Conservation (phyloP, 1,140 invertebrate genomes). For the Drosophila tristis region DNA sequence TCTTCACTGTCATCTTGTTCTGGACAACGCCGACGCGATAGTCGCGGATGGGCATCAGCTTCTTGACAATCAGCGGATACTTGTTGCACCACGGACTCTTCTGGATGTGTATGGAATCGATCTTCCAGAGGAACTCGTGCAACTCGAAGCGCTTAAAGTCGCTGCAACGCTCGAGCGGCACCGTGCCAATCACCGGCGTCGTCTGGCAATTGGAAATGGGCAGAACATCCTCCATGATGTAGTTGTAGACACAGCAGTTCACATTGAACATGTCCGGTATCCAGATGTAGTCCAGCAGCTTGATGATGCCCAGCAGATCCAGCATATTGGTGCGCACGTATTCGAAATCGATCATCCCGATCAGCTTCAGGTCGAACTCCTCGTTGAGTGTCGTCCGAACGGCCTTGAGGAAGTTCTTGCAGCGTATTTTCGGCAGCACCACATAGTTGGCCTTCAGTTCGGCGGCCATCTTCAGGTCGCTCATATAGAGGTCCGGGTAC, state of each 20-base stretch:
- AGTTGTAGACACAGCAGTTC: conserved; percentile 63
- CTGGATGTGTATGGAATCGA: conserved; percentile 78
- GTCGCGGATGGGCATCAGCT: conserved; percentile 71
- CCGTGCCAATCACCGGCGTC: conserved; percentile 73
- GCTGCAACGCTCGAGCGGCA: conserved; percentile 73
- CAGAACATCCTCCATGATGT: conserved; percentile 75
- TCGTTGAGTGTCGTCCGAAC: conserved; percentile 41
- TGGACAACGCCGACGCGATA: conserved; percentile 66
- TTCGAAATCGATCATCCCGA: conserved; percentile 78
- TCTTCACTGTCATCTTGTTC: conserved; percentile 53
- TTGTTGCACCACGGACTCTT: conserved; percentile 81
- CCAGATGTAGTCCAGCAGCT: conserved; percentile 75
- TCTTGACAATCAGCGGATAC: conserved; percentile 80
- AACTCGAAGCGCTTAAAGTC: conserved; percentile 77
- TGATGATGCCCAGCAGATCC: conserved; percentile 73
- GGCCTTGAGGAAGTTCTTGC: conserved; percentile 60
- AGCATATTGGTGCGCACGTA: conserved; percentile 76
- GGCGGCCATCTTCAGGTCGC: conserved; percentile 49
- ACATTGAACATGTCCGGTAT: conserved; percentile 76
- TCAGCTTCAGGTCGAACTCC: conserved; percentile 54
- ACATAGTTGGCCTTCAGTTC: conserved; percentile 61
- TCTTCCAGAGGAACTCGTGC: conserved; percentile 73
- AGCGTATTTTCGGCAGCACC: conserved; percentile 71
- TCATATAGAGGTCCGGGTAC: conserved; percentile 46
- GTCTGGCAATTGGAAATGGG: conserved; percentile 69